Percentiles rank a stretch among this genome's conserved stretches.
Conservation (phyloP, 2,113 vertebrate genomes). For the Tonatia bakeri region DNA sequence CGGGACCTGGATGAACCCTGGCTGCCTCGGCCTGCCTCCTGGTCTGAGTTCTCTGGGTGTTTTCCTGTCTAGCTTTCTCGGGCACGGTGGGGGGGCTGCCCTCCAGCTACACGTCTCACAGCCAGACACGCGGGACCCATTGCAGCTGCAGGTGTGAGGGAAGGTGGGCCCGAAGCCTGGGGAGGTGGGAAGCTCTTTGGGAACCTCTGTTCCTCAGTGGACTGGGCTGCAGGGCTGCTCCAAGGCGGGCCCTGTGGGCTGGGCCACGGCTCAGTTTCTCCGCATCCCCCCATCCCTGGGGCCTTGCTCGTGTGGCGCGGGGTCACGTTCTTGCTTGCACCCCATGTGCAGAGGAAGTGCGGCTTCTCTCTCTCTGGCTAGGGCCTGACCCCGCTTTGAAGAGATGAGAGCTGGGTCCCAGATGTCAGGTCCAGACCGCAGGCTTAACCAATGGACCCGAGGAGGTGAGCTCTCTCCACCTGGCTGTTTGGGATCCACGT, state of each 20-base stretch:
- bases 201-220: neutral
- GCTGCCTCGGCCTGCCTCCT: neutral
- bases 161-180: neutral
- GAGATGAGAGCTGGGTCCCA: neutral
- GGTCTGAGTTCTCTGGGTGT: neutral
- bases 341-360: neutral
- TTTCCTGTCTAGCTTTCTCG: neutral
- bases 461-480: neutral
- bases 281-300: neutral
- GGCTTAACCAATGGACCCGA: neutral
- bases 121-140: neutral
- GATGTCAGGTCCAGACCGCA: neutral
- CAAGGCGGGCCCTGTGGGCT: neutral
- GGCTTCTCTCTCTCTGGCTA: too few species aligned
- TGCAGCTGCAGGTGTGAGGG: neutral
- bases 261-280: neutral
- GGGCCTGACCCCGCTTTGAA: neutral
- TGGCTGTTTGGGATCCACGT: neutral
- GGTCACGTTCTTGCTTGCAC: fast-evolving
- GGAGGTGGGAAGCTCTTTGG: neutral
- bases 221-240: neutral
- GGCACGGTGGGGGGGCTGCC: fast-evolving
- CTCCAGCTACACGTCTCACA: fast-evolving
- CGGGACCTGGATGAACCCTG: neutral
- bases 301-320: neutral